Percentiles rank a stretch among this genome's conserved stretches.
Evolutionary conservation across 2,888 invertebrate species (phyloP).

Genomic region (Sphecodes monilicornis): DNA sequence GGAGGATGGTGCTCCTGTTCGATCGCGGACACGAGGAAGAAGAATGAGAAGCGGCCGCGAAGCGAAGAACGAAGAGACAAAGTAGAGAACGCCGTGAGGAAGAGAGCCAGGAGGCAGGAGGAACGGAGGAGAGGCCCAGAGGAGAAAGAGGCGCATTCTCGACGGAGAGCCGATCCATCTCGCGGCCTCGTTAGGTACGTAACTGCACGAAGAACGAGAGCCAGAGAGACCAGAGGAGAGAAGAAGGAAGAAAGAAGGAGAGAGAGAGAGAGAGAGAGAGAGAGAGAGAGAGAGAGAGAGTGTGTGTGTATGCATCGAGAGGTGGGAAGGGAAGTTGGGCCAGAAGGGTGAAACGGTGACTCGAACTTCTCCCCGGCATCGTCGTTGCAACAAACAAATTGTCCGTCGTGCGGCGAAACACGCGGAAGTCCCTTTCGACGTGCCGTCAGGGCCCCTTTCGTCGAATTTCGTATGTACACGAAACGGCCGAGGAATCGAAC

Average conservation of each 20-base stretch:
- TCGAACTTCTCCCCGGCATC: constrained; percentile 42
- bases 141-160: constrained; percentile 65
- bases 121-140: constrained; percentile 11
- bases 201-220: constrained; percentile 49
- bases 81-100: background rate
- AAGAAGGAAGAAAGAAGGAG: background rate
- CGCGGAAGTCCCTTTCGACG: constrained; percentile 68
- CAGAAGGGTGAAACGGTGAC: constrained; percentile 53
- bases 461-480: constrained; percentile 59
- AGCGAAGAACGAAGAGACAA: constrained; percentile 1
- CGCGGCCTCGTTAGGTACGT: constrained; percentile 75
- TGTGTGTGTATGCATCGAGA: constrained; percentile 19
- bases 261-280: constrained; percentile 4
- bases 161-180: constrained; percentile 72
- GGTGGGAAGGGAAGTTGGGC: constrained; percentile 47
- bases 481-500: constrained; percentile 51
- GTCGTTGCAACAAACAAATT: constrained; percentile 71
- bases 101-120: background rate
- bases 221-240: background rate
- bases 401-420: constrained; percentile 67
- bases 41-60: constrained; percentile 32
- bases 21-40: constrained; percentile 55
- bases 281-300: constrained; percentile 4
- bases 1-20: constrained; percentile 63
- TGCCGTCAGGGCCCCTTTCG: constrained; percentile 54